Conservation (phyloP, 2,113 vertebrate genomes). For the Cygnus buccinator region DNA sequence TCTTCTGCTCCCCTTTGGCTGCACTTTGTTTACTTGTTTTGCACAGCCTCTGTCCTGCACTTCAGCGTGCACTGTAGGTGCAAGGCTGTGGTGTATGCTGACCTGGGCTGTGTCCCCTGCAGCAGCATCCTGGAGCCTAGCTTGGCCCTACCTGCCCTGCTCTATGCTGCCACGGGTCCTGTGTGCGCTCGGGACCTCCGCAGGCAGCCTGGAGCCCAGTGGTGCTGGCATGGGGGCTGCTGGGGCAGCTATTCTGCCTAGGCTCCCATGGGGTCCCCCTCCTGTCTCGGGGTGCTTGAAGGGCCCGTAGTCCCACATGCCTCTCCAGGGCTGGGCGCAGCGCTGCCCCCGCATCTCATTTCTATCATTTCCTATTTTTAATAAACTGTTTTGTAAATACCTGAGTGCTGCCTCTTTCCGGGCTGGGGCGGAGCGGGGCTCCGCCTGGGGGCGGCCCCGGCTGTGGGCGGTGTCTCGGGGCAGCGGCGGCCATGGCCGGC, state of each 20-base stretch:
- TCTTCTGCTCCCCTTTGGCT: slow-evolving; percentile 1
- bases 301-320: not conserved
- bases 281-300: not conserved
- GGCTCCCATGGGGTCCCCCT: not conserved
- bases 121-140: slow-evolving; percentile 1
- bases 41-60: not conserved
- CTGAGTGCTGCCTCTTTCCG: slow-evolving; percentile 40
- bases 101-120: not conserved
- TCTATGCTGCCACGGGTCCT: not conserved
- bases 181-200: not conserved
- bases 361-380: slow-evolving; percentile 68
- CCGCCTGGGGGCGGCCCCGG: not conserved
- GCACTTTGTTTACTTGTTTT: slow-evolving; percentile 79
- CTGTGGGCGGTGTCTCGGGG: not conserved
- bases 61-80: not conserved
- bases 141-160: not conserved
- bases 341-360: slow-evolving; percentile 47
- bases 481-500: not conserved
- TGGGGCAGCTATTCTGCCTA: not conserved
- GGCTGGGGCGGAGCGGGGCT: slow-evolving; percentile 57
- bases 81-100: not conserved
- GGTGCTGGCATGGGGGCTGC: not conserved
- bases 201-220: not conserved
- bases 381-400: slow-evolving; percentile 67
- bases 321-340: slow-evolving; percentile 22